Evolutionary conservation across 2,797 vertebrate genomes (phyloP).

Genomic region (Karalla daura): DNA sequence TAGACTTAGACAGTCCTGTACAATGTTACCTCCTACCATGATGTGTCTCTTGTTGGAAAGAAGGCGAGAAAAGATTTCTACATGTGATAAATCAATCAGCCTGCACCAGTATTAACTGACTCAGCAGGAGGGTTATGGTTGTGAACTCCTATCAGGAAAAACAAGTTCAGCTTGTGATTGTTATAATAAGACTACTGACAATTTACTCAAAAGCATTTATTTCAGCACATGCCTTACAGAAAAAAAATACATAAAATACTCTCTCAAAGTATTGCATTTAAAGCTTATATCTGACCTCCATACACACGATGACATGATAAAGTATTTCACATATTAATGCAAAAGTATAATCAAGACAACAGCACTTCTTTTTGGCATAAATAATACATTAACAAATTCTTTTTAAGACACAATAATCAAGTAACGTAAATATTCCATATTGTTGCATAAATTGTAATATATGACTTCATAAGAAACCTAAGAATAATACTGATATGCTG

Average conservation of each 20-base stretch:
- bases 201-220: background rate
- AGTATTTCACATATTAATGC: background rate
- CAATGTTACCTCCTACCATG: too few relatives aligned
- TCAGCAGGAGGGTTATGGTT: too few relatives aligned
- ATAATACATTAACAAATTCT: background rate
- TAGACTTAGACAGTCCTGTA: too few relatives aligned
- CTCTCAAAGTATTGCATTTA: background rate
- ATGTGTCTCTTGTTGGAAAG: too few relatives aligned
- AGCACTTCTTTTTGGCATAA: background rate
- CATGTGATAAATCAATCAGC: too few relatives aligned
- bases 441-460: background rate
- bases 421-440: background rate
- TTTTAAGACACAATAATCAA: background rate
- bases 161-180: too few relatives aligned
- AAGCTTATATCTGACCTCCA: background rate
- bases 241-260: background rate
- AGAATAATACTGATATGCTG: background rate
- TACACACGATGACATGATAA: background rate
- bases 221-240: too few relatives aligned
- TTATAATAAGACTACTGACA: background rate
- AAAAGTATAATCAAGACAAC: background rate
- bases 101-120: too few relatives aligned
- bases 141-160: too few relatives aligned
- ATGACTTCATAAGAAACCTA: background rate
- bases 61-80: too few relatives aligned